Conservation (phyloP, 2,797 vertebrate species). For the Pipistrellus pipistrellus region DNA sequence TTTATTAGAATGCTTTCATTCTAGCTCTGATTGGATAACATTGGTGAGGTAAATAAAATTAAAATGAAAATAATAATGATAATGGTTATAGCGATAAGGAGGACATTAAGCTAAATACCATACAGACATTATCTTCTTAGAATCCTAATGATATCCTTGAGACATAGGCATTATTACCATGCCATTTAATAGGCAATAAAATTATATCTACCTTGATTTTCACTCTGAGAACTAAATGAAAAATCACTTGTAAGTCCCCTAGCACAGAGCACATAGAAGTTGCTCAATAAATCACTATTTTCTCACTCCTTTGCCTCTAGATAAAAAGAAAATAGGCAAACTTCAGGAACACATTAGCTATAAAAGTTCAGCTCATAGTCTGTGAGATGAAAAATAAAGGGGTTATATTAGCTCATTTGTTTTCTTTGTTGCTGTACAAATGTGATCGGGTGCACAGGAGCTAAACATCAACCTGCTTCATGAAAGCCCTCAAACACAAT, state of each 20-base stretch:
- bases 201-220: background rate
- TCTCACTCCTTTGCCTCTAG: constrained; percentile 60
- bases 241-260: constrained; percentile 42
- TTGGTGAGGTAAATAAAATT: constrained; percentile 47
- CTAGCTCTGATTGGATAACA: constrained; percentile 6
- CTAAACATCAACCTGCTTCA: constrained; percentile 64
- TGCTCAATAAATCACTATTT: constrained; percentile 67
- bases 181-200: constrained; percentile 47
- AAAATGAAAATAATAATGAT: constrained; percentile 49
- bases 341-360: constrained; percentile 60
- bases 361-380: constrained; percentile 66
- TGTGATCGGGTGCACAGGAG: constrained; percentile 55
- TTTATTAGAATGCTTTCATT: constrained; percentile 43
- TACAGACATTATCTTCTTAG: background rate
- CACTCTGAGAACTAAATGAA: constrained; percentile 45
- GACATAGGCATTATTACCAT: constrained; percentile 21
- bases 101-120: constrained; percentile 32
- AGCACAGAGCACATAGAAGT: constrained; percentile 31
- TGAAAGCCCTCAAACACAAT: constrained; percentile 60
- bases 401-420: constrained; percentile 67
- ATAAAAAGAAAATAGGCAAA: constrained; percentile 63
- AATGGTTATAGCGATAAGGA: constrained; percentile 22
- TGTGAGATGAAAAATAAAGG: constrained; percentile 73
- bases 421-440: constrained; percentile 69
- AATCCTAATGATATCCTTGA: constrained; percentile 27